phyloP scores from a whole-genome alignment of 2,888 invertebrate species.

The Tiphia femorata region DNA sequence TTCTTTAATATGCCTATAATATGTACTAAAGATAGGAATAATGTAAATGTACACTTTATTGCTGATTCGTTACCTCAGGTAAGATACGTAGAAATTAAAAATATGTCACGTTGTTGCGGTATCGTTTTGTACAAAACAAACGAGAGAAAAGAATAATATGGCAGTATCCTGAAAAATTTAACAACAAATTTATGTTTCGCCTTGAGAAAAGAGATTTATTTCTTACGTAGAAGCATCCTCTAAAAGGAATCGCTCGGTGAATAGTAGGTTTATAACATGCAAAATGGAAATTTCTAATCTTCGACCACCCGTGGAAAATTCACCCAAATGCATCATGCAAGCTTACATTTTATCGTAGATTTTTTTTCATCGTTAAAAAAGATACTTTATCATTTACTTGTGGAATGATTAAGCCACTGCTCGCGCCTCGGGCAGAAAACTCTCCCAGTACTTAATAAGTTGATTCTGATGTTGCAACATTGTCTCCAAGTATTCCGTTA shows the following conservation, averaged over 20 bases:
- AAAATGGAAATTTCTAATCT: too few relatives aligned
- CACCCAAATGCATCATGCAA: conserved; percentile 20
- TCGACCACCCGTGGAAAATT: too few relatives aligned
- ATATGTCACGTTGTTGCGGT: too few relatives aligned
- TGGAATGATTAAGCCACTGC: conserved; percentile 82
- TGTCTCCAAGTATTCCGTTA: conserved; percentile 92
- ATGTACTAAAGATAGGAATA: conserved; percentile 13
- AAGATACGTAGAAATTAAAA: conserved; percentile 18
- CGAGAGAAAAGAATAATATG: too few relatives aligned
- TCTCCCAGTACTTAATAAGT: conserved; percentile 95
- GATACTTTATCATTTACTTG: conserved; percentile 17
- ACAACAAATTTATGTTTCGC: too few relatives aligned
- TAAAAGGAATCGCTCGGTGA: neutral
- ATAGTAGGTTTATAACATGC: neutral
- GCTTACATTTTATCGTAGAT: conserved; percentile 12
- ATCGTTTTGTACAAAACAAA: too few relatives aligned
- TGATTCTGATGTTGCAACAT: conserved; percentile 95
- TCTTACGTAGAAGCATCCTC: neutral
- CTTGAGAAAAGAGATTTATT: conserved; percentile 10
- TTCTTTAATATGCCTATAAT: conserved; percentile 29
- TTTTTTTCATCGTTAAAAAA: conserved; percentile 26
- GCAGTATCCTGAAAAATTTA: conserved; percentile 21
- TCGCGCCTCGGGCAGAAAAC: conserved; percentile 95
- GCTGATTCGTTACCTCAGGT: conserved; percentile 27
- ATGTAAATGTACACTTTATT: conserved; percentile 32